Conservation (phyloP, 2,888 invertebrate genomes). For the Xanthorhoe spadicearia region DNA sequence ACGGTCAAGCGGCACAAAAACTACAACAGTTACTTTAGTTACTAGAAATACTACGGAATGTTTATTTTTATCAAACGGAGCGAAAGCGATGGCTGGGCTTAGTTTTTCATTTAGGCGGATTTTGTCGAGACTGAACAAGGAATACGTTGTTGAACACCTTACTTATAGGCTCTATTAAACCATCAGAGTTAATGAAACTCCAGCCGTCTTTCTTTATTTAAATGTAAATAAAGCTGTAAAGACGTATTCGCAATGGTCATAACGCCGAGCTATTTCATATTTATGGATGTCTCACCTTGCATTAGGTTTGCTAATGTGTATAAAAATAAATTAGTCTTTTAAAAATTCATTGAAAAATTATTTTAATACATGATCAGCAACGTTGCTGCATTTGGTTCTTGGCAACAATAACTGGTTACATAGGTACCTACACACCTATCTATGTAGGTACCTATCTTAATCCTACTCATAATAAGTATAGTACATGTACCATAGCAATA, state of each 20-base stretch:
- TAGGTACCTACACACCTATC: too few relatives aligned
- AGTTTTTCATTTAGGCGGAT: not conserved
- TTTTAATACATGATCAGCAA: not conserved
- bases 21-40: conserved; percentile 7
- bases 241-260: conserved; percentile 48
- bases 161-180: conserved; percentile 20
- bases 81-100: not conserved
- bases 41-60: not conserved
- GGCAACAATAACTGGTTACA: too few relatives aligned
- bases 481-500: too few relatives aligned
- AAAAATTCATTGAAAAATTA: not conserved
- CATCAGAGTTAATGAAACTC: conserved; percentile 30
- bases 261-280: conserved; percentile 56
- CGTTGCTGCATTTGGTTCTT: not conserved
- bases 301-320: conserved; percentile 27
- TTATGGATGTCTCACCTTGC: conserved; percentile 43
- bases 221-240: conserved; percentile 61
- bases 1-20: conserved; percentile 30
- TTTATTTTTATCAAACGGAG: not conserved
- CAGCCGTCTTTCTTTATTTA: conserved; percentile 56
- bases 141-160: not conserved
- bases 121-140: not conserved
- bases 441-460: too few relatives aligned
- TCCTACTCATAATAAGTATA: too few relatives aligned
- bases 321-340: conserved; percentile 10